Evolutionary conservation across 2,888 invertebrate species (phyloP).

Genomic region (Phymatocera aterrima): DNA sequence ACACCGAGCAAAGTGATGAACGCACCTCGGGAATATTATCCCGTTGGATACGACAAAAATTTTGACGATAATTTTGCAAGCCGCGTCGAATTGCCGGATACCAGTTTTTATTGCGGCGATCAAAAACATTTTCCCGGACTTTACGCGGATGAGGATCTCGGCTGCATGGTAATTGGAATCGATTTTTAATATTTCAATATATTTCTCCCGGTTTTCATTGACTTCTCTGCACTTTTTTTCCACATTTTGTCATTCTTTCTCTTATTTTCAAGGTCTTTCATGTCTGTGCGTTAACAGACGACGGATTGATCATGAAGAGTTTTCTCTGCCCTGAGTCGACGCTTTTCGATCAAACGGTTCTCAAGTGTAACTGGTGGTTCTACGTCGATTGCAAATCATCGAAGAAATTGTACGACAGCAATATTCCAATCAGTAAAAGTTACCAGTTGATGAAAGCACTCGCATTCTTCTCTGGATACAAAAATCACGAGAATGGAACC

Average conservation of each 20-base stretch:
- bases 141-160: conserved; percentile 91
- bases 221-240: conserved; percentile 10
- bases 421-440: conserved; percentile 93
- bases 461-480: conserved; percentile 91
- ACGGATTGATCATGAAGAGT: conserved; percentile 92
- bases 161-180: conserved; percentile 88
- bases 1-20: conserved; percentile 87
- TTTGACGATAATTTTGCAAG: conserved; percentile 92
- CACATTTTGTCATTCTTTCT: conserved; percentile 7
- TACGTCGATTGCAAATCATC: conserved; percentile 93
- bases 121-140: conserved; percentile 94
- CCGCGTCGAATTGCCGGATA: conserved; percentile 89
- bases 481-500: conserved; percentile 78
- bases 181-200: not conserved
- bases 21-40: conserved; percentile 92
- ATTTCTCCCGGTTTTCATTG: conserved; percentile 5
- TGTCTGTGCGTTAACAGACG: conserved; percentile 92
- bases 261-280: conserved; percentile 84
- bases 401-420: conserved; percentile 88
- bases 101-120: conserved; percentile 90
- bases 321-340: conserved; percentile 95
- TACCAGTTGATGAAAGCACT: conserved; percentile 94
- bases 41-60: conserved; percentile 91
- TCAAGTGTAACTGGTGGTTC: conserved; percentile 97
- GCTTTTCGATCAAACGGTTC: conserved; percentile 92